These are phyloP conservation scores for Harpagus bidentatus DNA, from an alignment of 2,113 vertebrate genomes.

Conservation along the genomic window DNA sequence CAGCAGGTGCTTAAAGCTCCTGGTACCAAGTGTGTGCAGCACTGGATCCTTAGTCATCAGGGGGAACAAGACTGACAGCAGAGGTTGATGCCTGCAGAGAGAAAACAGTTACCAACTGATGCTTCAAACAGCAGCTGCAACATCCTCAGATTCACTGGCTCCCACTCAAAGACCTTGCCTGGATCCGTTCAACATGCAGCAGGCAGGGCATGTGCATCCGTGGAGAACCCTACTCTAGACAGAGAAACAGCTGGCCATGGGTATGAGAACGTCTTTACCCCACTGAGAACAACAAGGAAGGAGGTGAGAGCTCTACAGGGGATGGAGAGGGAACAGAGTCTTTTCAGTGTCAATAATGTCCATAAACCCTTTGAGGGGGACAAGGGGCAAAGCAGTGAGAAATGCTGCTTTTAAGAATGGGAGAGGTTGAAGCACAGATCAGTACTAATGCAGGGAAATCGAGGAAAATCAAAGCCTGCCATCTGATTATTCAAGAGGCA, in stretches of 20 bases:
- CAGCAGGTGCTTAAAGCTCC: not conserved
- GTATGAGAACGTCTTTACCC: not conserved
- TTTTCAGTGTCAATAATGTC: not conserved
- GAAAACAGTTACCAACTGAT: constrained; percentile 7
- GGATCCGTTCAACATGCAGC: not conserved
- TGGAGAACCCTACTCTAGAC: not conserved
- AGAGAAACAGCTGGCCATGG: not conserved
- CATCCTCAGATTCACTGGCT: not conserved
- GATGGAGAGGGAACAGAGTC: not conserved
- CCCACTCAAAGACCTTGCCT: not conserved
- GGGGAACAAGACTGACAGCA: not conserved
- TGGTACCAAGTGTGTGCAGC: not conserved
- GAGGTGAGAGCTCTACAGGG: not conserved
- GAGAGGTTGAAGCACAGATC: not conserved
- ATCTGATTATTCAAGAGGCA: accelerated
- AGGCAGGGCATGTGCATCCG: not conserved
- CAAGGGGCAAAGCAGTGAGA: not conserved
- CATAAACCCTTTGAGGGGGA: not conserved
- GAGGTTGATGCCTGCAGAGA: not conserved
- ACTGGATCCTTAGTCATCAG: not conserved
- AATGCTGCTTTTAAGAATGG: not conserved
- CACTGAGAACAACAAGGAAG: not conserved
- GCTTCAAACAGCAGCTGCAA: constrained; percentile 30
- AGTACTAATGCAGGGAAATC: not conserved
- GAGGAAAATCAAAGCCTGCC: not conserved